phyloP scores from a whole-genome alignment of 1,140 invertebrate genomes.

The Aphaenogaster ashmeadi region DNA sequence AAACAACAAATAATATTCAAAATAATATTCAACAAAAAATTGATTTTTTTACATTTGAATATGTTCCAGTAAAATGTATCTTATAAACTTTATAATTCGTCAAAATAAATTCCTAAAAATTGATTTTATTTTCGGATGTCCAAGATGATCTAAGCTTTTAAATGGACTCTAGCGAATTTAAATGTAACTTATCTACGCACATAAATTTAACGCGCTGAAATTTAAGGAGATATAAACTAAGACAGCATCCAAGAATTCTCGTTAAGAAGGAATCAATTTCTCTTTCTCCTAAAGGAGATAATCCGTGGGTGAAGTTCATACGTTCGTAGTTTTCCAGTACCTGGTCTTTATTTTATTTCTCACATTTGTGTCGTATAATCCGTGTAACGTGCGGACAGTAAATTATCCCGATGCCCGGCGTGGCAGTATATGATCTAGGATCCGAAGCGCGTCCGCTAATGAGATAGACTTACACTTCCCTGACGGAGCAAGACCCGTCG shows the following conservation, averaged over 20 bases:
- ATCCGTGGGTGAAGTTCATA: not conserved
- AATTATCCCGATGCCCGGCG: slow-evolving; percentile 45
- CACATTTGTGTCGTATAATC: slow-evolving; percentile 28
- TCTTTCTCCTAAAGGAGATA: not conserved
- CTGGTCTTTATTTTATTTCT: not conserved
- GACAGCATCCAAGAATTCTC: not conserved
- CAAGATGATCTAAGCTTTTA: not conserved
- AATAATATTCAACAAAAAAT: too few species aligned
- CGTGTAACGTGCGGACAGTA: slow-evolving; percentile 53
- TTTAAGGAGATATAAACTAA: not conserved
- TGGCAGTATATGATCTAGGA: slow-evolving; percentile 57
- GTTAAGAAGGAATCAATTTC: slow-evolving; percentile 1
- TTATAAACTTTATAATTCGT: not conserved
- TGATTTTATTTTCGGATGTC: not conserved
- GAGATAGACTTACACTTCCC: slow-evolving; percentile 47
- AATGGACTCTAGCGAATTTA: not conserved
- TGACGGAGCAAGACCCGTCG: not conserved
- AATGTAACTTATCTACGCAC: not conserved
- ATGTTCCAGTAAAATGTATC: not conserved
- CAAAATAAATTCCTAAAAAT: not conserved
- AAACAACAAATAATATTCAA: too few species aligned
- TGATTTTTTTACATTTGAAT: not conserved
- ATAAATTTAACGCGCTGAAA: not conserved
- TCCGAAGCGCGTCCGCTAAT: slow-evolving; percentile 58
- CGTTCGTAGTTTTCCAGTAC: not conserved